Evolutionary conservation across 2,888 invertebrate genomes (phyloP).

Genomic region (Pyrocoelia pectoralis): DNA sequence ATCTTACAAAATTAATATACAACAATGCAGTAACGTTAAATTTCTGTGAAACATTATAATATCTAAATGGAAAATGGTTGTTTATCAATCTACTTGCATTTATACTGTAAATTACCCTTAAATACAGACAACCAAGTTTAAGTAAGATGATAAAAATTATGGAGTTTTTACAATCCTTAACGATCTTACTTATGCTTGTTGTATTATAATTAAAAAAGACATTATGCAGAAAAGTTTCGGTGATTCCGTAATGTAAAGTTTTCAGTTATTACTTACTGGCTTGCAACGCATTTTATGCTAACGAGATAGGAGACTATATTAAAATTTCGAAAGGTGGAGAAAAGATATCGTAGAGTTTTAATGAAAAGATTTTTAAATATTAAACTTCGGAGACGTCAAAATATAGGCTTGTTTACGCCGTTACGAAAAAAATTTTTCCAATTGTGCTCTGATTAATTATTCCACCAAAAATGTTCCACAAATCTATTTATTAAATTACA

Average conservation of each 20-base stretch:
- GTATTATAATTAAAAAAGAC: constrained; percentile 32
- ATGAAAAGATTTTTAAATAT: constrained; percentile 4
- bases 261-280: constrained; percentile 23
- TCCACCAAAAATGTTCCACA: no score
- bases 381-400: neutral
- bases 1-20: no score
- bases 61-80: no score
- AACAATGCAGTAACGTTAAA: no score
- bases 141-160: constrained; percentile 30
- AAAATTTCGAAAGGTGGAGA: constrained; percentile 20
- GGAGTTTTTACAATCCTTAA: constrained; percentile 30
- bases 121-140: constrained; percentile 15
- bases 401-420: no score
- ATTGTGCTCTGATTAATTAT: no score
- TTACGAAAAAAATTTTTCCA: neutral
- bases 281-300: constrained; percentile 31
- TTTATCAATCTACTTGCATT: no score
- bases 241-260: constrained; percentile 29
- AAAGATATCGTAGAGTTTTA: constrained; percentile 1
- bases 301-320: constrained; percentile 24
- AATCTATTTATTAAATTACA: no score
- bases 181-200: constrained; percentile 31
- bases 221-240: constrained; percentile 30
- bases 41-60: no score
- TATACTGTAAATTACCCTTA: no score